phyloP scores from a whole-genome alignment of 2,113 vertebrate species.

The Bostrychus sinensis region DNA sequence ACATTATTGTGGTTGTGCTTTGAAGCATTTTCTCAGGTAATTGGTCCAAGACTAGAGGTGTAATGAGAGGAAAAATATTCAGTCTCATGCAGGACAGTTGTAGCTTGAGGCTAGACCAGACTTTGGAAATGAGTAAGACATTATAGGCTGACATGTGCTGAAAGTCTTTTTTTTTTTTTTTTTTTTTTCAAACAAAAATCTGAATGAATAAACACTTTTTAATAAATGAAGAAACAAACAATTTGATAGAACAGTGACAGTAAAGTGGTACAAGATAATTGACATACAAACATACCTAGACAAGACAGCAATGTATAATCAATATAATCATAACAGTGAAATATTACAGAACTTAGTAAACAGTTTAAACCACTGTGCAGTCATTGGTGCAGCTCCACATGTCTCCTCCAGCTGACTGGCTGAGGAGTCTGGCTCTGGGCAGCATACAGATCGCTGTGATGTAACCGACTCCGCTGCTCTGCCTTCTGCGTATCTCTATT shows the following conservation, averaged over 20 bases:
- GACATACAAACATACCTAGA: no score
- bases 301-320: no score
- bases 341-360: not conserved
- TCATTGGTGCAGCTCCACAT: conserved; percentile 31
- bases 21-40: conserved; percentile 29
- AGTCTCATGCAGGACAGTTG: conserved; percentile 3
- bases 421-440: conserved; percentile 51
- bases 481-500: conserved; percentile 20
- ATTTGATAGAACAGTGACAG: no score
- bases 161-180: no score
- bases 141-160: not conserved
- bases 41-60: conserved; percentile 11
- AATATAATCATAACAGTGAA: not conserved
- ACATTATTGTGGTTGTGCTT: conserved; percentile 7
- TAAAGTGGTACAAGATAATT: no score
- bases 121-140: conserved; percentile 3
- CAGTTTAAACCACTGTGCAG: not conserved
- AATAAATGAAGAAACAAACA: not conserved
- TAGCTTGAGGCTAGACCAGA: conserved; percentile 10
- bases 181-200: not conserved
- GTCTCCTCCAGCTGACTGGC: conserved; percentile 58
- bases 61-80: conserved; percentile 36
- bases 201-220: not conserved
- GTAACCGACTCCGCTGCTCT: conserved; percentile 42
- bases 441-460: conserved; percentile 54